Conservation (phyloP, 1,140 invertebrate genomes). For the Zophobas atratus region DNA sequence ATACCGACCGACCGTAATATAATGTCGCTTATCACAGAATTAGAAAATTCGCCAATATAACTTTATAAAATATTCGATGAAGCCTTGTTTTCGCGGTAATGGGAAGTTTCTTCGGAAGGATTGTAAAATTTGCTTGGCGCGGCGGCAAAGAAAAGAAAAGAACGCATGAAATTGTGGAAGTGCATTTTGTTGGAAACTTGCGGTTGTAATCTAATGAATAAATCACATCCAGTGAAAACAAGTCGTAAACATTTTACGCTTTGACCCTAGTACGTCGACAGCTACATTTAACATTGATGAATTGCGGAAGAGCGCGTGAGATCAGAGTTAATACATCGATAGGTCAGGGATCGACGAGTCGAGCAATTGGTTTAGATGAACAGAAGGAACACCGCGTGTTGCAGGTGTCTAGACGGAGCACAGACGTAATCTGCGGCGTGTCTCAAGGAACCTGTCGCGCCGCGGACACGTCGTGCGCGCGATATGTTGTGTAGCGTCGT, state of each 20-base stretch:
- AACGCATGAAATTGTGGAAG: slow-evolving; percentile 26
- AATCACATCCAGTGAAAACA: slow-evolving; percentile 46
- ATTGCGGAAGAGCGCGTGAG: slow-evolving; percentile 43
- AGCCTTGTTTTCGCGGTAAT: slow-evolving; percentile 24
- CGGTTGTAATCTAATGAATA: slow-evolving; percentile 43
- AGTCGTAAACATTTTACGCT: slow-evolving; percentile 45
- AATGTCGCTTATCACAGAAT: slow-evolving; percentile 34
- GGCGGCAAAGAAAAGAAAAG: slow-evolving; percentile 27
- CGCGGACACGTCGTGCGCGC: slow-evolving; percentile 53
- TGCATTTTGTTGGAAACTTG: slow-evolving; percentile 32
- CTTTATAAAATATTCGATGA: slow-evolving; percentile 31
- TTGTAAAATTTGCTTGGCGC: slow-evolving; percentile 25
- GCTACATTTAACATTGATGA: slow-evolving; percentile 49
- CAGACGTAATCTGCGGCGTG: slow-evolving; percentile 61
- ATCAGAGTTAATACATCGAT: slow-evolving; percentile 40
- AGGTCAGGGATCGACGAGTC: slow-evolving; percentile 35
- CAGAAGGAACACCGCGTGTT: slow-evolving; percentile 46
- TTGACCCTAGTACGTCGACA: slow-evolving; percentile 38
- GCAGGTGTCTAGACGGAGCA: slow-evolving; percentile 52
- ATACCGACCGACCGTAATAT: slow-evolving; percentile 34
- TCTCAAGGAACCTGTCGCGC: slow-evolving; percentile 62
- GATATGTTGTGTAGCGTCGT: slow-evolving; percentile 29
- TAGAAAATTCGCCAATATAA: slow-evolving; percentile 24
- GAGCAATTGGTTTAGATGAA: slow-evolving; percentile 34
- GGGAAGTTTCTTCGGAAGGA: slow-evolving; percentile 15